phyloP scores from a whole-genome alignment of 2,797 vertebrate species.

The Enteromius paludinosus region DNA sequence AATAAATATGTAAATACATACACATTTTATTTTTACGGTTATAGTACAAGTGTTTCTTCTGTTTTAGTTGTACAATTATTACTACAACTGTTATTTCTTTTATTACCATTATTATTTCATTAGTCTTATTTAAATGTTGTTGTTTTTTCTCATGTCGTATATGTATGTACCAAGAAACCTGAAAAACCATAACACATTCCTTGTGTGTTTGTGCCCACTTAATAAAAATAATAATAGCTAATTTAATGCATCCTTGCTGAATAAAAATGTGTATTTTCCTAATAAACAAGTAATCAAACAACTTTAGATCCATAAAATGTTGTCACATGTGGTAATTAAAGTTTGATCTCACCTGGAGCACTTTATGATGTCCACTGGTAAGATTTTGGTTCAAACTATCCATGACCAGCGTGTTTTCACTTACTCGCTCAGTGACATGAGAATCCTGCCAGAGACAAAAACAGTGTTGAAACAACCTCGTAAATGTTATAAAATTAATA shows the following conservation, averaged over 20 bases:
- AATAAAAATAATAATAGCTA: too few species aligned
- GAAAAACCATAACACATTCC: background rate
- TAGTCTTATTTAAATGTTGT: background rate
- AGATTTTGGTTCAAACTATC: conserved; percentile 78
- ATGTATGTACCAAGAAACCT: background rate
- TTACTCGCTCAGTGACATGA: conserved; percentile 68
- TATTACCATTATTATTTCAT: background rate
- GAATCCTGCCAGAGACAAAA: conserved; percentile 70
- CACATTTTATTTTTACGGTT: background rate
- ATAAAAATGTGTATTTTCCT: background rate
- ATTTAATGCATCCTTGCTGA: background rate
- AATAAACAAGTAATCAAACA: background rate
- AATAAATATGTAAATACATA: background rate
- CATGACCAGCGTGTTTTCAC: conserved; percentile 77
- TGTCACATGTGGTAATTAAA: background rate
- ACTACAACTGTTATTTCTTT: too few species aligned
- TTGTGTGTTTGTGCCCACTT: too few species aligned
- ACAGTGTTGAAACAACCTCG: conserved; percentile 25
- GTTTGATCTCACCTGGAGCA: conserved; percentile 83
- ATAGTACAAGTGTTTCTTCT: background rate
- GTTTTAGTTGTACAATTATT: background rate
- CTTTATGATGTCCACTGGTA: conserved; percentile 71
- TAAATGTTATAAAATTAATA: background rate
- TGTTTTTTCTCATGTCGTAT: background rate
- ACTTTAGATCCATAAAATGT: background rate